phyloP scores from a whole-genome alignment of 2,113 vertebrate species.

The Coptodon rendalli region DNA sequence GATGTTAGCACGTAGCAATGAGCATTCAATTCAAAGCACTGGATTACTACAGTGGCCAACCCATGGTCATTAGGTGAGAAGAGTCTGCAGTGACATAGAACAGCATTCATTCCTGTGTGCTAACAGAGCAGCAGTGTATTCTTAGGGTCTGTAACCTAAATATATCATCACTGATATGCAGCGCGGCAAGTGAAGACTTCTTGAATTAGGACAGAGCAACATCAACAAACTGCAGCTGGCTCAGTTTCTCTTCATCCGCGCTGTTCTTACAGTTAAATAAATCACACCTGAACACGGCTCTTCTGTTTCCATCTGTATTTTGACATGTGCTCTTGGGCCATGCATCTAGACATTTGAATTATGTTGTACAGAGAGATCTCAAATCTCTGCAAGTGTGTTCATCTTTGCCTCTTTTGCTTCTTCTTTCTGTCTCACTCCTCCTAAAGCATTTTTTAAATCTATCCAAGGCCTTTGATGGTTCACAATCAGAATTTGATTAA shows the following conservation, averaged over 20 bases:
- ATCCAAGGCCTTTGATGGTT: neutral
- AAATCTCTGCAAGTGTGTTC: neutral
- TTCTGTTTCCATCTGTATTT: neutral
- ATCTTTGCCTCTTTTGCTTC: neutral
- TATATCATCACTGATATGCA: neutral
- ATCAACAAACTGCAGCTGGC: neutral
- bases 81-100: neutral
- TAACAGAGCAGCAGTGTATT: neutral
- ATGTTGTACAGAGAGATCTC: neutral
- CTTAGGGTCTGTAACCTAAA: neutral
- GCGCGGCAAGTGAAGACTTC: neutral
- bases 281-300: accelerated
- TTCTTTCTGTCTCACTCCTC: neutral
- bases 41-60: neutral
- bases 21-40: neutral
- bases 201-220: constrained; percentile 2
- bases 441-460: neutral
- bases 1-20: neutral
- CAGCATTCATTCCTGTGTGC: neutral
- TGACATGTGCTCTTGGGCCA: neutral
- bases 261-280: neutral
- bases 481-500: constrained; percentile 16
- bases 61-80: accelerated
- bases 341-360: neutral
- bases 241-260: neutral